These are phyloP conservation scores for Eugnorisma glareosa DNA, from an alignment of 2,888 invertebrate genomes.

Conservation along the genomic window DNA sequence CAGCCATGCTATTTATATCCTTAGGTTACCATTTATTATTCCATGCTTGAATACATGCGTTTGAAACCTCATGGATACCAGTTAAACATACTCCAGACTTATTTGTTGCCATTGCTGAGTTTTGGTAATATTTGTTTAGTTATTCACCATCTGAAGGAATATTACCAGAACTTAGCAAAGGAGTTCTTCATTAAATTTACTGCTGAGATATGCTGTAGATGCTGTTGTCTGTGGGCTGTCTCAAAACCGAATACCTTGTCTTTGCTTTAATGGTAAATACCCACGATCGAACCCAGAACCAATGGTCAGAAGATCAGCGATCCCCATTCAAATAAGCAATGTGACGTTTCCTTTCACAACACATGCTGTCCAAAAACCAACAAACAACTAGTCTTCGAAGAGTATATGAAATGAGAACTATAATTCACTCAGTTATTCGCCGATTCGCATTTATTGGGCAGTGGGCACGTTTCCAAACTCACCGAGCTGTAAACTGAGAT, in stretches of 20 bases:
- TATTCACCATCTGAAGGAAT: background rate
- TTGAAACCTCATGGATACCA: background rate
- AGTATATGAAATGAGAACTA: slow-evolving; percentile 24
- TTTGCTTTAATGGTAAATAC: background rate
- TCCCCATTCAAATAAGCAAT: background rate
- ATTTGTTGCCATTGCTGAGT: background rate
- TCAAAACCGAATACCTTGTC: background rate
- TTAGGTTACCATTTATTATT: slow-evolving; percentile 23
- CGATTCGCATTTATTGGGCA: slow-evolving; percentile 35
- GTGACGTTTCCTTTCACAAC: background rate
- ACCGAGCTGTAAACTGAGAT: slow-evolving; percentile 37
- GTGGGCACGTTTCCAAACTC: slow-evolving; percentile 46
- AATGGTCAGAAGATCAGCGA: background rate
- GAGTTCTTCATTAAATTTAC: background rate
- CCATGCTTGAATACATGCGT: background rate
- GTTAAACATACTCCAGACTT: background rate
- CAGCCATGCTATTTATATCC: slow-evolving; percentile 28
- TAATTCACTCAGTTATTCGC: slow-evolving; percentile 19
- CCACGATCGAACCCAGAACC: background rate
- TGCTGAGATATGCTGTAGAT: slow-evolving; percentile 13
- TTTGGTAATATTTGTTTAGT: background rate
- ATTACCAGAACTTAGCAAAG: slow-evolving; percentile 1
- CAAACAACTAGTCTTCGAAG: background rate
- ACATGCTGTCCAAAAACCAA: background rate
- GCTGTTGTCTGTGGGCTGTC: background rate